Base-by-base conservation (phyloP, 1,140 invertebrate genomes). In the Archivesica marissinica region DNA sequence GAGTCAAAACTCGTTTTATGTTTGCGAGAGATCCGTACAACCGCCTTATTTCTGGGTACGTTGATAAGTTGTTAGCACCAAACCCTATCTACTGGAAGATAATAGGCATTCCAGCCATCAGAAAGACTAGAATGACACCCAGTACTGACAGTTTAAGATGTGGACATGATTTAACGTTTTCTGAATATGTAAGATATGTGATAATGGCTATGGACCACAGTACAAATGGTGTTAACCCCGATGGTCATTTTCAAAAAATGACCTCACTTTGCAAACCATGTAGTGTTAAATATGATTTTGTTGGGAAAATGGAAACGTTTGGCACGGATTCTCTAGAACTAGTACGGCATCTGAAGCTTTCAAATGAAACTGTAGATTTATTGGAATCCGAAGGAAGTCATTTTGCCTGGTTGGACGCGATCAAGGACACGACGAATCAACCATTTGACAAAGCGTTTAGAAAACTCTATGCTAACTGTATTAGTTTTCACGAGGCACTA, bases 301-400 rank as follows among this genome's bases (percentile, higher is more conserved):
- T 90, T 9, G 90, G 90, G 9, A 91, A 90, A 68, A 79, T 91
- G 83, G 90, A 91, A 75, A 86, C 78, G n/a, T 86, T 88, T 72
- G 54, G n/a, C 30, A 25, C 61, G 0, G 90, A 91, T 75, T 56
- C 82, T 0, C 20, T 83, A 44, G 72, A 75, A 9, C 85, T 86
- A 17, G 56, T 88, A 17, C 25, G 85, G 20, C 59, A 79, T 3
- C 72, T 86, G 33, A 59, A 87, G 15, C 76, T 87, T 59, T 61
- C 52, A 30, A 76, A 87, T 38, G 25, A 87, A 44, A 86, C 80
- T 44, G 50, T 81, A 23, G 23, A 83, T 20, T 38, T 84, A 17
- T 23, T 88, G 1, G 38, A 64, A 28, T 13, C 20, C 2, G 15
- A 86, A 54, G 85, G 44, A 23, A 9, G 38, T 11, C 0, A 35